Evolutionary conservation across 2,797 vertebrate species (phyloP), one percentile per base, ranked within the genome.

Genomic region (Parauchenoglanis punctatus): DNA sequence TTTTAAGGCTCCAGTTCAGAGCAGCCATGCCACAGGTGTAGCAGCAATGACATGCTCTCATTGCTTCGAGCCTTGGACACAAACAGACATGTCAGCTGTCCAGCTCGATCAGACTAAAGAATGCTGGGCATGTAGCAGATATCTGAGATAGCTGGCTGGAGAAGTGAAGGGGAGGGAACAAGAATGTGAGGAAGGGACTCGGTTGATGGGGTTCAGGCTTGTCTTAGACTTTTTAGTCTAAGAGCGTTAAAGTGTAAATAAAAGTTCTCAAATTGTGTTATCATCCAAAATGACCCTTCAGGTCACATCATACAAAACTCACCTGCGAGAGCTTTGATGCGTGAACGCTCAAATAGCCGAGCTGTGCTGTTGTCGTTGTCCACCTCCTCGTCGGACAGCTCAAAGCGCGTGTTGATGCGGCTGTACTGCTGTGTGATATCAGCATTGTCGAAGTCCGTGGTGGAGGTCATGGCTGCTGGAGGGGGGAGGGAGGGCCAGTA

Each of bases 251-350:
- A 31, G 23, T n/a, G 18, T 72, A 17, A 35, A 70, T 6, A 28
- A 54, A 40, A 40, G 7, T 17, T 76, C 20, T 61, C 3, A 81
- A 61, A 59, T 25, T 61, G 31, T 59, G 10, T 61, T 25, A 61
- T 61, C 12, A 76, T 40, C 20, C 28, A 67, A 49, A 88, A 90
- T 87, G 87, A 61, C 0, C 86, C 31, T 59, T n/a, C 11, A 58
- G 56, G 35, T 58, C 40, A 63, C n/a, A 85, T 61, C 13, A 28
- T 17, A 40, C 61, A 54, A 35, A 91, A 87, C 93, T 89, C 94
- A 99, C 98, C 99, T 97, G 98, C 98, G 72, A 99, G 96, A 70
- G 98, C 97, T 95, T 99, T 99, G 96, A 99, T 99, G 94, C 99
- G 97, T 61, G 99, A 99, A 91, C 99, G 97, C 93, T 99, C 98